These are phyloP conservation scores for Dermolepida albohirtum DNA, from an alignment of 2,888 invertebrate genomes.

Conservation along the genomic window DNA sequence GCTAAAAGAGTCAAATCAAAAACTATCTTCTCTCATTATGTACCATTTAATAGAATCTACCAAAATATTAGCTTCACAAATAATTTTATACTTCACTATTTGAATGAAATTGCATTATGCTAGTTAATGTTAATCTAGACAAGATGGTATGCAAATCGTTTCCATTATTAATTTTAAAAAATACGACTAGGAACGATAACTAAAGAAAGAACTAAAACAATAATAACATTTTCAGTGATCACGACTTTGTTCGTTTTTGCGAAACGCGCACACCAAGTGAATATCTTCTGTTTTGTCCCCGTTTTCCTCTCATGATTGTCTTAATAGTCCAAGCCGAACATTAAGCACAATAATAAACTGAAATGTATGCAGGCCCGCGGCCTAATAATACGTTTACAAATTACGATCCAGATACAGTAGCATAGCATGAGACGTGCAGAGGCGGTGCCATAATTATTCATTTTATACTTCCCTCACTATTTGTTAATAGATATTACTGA, in stretches of 20 bases:
- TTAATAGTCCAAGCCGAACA: slow-evolving; percentile 38
- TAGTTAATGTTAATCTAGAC: too few relatives aligned
- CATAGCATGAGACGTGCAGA: slow-evolving; percentile 63
- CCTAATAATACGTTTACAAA: slow-evolving; percentile 63
- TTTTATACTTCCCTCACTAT: slow-evolving; percentile 62
- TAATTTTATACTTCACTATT: too few relatives aligned
- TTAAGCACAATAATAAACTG: slow-evolving; percentile 59
- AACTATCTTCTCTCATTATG: too few relatives aligned
- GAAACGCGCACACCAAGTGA: slow-evolving; percentile 10
- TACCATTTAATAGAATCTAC: too few relatives aligned
- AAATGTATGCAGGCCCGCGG: slow-evolving; percentile 63
- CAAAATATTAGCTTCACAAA: too few relatives aligned
- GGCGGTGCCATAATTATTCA: slow-evolving; percentile 65
- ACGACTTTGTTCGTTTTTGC: slow-evolving; percentile 39
- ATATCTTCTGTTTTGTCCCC: slow-evolving; percentile 25
- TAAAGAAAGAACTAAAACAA: not conserved
- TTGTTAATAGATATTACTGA: slow-evolving; percentile 60
- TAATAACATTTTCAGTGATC: slow-evolving; percentile 34
- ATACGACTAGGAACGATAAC: slow-evolving; percentile 2
- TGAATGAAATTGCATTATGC: too few relatives aligned
- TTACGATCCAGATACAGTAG: slow-evolving; percentile 65
- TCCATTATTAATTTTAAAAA: slow-evolving; percentile 3
- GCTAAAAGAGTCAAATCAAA: too few relatives aligned
- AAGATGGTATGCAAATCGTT: slow-evolving; percentile 13
- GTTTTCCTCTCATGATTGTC: slow-evolving; percentile 38